Conservation (phyloP, 2,888 invertebrate species). For the Eupithecia centaureata region DNA sequence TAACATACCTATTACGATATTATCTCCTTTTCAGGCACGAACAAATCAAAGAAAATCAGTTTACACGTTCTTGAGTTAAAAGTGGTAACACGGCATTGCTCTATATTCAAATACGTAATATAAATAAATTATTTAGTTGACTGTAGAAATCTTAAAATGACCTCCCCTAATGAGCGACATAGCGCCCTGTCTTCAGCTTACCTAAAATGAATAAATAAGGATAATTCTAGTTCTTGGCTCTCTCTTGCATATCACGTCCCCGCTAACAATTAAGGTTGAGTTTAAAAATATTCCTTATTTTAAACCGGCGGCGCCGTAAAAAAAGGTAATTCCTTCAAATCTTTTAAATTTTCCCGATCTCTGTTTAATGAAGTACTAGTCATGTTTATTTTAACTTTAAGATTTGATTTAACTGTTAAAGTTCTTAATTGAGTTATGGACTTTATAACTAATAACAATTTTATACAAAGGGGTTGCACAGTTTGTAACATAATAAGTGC, state of each 20-base stretch:
- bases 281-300: conserved; percentile 73
- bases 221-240: conserved; percentile 45
- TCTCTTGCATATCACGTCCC: conserved; percentile 48
- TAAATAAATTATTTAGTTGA: too few relatives aligned
- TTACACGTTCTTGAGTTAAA: too few relatives aligned
- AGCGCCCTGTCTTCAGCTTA: too few relatives aligned
- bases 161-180: too few relatives aligned
- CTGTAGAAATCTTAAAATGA: too few relatives aligned
- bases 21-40: too few relatives aligned
- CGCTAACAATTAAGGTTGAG: conserved; percentile 78
- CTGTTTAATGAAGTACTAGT: conserved; percentile 75
- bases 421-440: conserved; percentile 59
- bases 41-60: too few relatives aligned
- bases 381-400: conserved; percentile 73
- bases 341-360: conserved; percentile 72
- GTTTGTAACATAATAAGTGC: not conserved
- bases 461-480: not conserved
- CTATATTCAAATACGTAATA: too few relatives aligned
- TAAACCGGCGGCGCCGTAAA: conserved; percentile 59
- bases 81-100: too few relatives aligned
- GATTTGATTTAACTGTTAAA: conserved; percentile 68
- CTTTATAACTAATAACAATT: conserved; percentile 2
- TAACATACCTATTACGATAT: too few relatives aligned
- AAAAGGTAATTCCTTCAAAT: conserved; percentile 78
- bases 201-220: too few relatives aligned